A percentile compares a stretch with the other conserved stretches of the same genome.
Evolutionary conservation across 2,113 vertebrate genomes (phyloP).

Genomic region (Halcyon senegalensis): DNA sequence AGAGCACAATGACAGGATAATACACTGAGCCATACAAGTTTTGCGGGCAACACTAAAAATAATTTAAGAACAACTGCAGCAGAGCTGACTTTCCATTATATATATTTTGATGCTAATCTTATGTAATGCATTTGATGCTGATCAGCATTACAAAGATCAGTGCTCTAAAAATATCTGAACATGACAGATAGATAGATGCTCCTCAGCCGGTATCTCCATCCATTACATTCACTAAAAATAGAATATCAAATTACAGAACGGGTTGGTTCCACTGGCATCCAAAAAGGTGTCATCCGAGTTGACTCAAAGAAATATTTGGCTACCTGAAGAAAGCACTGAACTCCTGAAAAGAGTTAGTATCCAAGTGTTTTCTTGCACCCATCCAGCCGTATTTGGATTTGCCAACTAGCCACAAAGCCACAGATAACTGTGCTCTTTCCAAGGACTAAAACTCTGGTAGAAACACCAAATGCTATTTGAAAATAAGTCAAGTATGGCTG

Average conservation of each 20-base stretch:
- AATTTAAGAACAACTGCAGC: constrained; percentile 45
- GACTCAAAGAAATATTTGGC: background rate
- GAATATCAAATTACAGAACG: background rate
- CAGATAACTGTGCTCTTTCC: background rate
- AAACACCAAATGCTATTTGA: background rate
- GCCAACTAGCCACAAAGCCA: background rate
- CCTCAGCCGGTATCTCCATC: constrained; percentile 39
- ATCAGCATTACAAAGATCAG: constrained; percentile 69
- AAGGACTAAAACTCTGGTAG: background rate
- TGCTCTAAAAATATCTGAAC: constrained; percentile 63
- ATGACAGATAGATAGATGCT: constrained; percentile 63
- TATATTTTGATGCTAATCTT: constrained; percentile 69
- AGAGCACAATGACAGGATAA: background rate
- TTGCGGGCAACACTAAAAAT: constrained; percentile 56
- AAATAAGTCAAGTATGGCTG: background rate
- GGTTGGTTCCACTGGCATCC: background rate
- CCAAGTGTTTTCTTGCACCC: background rate
- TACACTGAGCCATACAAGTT: background rate
- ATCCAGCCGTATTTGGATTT: background rate
- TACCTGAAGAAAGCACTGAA: background rate
- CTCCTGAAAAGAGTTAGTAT: background rate
- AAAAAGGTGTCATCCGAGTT: background rate
- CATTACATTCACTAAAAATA: constrained; percentile 43
- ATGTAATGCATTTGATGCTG: constrained; percentile 58
- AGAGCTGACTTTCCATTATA: constrained; percentile 49